Evolutionary conservation across 2,888 invertebrate species (phyloP), one percentile per base, ranked within the genome.

Genomic region (Diloba caeruleocephala): DNA sequence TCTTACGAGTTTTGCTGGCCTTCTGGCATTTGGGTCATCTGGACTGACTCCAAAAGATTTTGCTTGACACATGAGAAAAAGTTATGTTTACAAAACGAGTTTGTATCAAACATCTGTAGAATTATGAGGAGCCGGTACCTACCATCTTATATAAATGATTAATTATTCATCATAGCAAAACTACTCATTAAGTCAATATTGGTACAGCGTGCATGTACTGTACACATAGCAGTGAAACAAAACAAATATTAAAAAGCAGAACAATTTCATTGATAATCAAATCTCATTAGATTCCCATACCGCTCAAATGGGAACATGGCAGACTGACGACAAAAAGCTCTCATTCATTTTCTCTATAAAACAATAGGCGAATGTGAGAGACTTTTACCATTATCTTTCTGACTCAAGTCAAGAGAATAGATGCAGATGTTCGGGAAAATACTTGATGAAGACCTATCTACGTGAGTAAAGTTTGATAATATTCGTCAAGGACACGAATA

Each of bases 21-120:
- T 79, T 73, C 71, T 68, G 76, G 81, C 79, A 92, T 90, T 82
- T 84, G 75, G 92, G 92, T 89, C 92, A 85, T 76, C 88, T 92
- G 92, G 92, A 92, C 71, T 72, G 67, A 64, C 58, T 92, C 92
- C 92, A 92, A 90, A 84, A 84, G 68, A 77, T 79, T 81, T 58
- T 58, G 70, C 76, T 77, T 84, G 78, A 85, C 82, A 82, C 60
- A 50, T 76, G 72, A 73, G 69, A 64, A 67, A 76, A 81, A 78
- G 58, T 74, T 79, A 62, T 79, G 79, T 84, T 84, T 81, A 81
- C 76, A 75, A 73, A 72, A 65, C 14, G 23, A 26, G 19, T 51
- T 46, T 36, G 39, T 46, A 28, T 31, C 31, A 36, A 28, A 36
- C 10, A 32, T 37, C 17, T 42, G 29, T 29, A 32, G 21, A 45